These are phyloP conservation scores for Mallotus villosus DNA, from an alignment of 2,797 vertebrate genomes.

Conservation along the genomic window DNA sequence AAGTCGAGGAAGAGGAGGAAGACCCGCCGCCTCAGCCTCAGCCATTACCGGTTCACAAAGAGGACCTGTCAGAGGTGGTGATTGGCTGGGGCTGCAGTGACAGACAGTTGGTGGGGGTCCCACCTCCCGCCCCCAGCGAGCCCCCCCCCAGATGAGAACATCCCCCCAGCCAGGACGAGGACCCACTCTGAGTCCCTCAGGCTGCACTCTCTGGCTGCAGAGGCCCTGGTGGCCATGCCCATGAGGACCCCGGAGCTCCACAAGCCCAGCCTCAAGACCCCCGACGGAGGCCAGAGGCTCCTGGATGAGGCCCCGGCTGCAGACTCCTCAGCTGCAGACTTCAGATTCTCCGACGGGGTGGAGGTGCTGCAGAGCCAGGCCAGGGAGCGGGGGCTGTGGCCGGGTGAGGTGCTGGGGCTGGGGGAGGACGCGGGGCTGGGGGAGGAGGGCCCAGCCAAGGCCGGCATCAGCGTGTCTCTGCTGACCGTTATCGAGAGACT, in stretches of 20 bases:
- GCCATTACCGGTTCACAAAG: conserved; percentile 17
- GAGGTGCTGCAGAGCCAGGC: conserved; percentile 69
- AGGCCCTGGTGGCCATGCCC: conserved; percentile 95
- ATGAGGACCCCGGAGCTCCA: conserved; percentile 85
- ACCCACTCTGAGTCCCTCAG: conserved; percentile 95
- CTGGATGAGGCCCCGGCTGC: conserved; percentile 45
- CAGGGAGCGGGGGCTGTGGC: conserved; percentile 65
- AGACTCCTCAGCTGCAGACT: conserved; percentile 14
- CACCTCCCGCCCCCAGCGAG: conserved; percentile 18
- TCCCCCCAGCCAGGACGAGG: conserved; percentile 87
- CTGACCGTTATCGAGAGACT: conserved; percentile 95
- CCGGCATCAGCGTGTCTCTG: conserved; percentile 93
- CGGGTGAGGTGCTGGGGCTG: conserved; percentile 25
- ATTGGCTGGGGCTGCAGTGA: conserved; percentile 70
- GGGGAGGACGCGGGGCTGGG: conserved; percentile 52
- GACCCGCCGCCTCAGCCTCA: conserved; percentile 21
- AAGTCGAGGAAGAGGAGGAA: conserved; percentile 53
- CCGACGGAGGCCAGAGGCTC: conserved; percentile 70
- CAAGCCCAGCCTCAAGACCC: conserved; percentile 64
- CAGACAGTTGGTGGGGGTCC: conserved; percentile 18
- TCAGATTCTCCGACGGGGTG: conserved; percentile 61
- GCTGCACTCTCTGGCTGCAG: conserved; percentile 92
- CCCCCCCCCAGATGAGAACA: conserved; percentile 81
- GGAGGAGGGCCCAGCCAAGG: conserved; percentile 78
- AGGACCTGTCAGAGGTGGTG: conserved; percentile 69